Conservation (phyloP, 2,888 invertebrate genomes). For the Lepidochrysops patricia region DNA sequence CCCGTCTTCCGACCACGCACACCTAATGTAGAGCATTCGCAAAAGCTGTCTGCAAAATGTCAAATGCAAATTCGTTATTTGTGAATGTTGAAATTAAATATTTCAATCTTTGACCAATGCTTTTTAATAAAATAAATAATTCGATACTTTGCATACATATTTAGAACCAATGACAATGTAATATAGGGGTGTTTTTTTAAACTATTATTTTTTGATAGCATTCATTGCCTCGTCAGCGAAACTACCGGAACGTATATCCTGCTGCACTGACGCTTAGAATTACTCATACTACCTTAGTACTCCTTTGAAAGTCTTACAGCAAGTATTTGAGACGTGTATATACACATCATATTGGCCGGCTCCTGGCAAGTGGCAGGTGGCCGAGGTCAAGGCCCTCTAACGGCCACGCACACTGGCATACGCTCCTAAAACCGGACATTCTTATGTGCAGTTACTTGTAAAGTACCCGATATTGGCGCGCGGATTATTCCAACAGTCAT, state of each 20-base stretch:
- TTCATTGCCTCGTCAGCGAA: too few species aligned
- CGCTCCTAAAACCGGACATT: constrained; percentile 11
- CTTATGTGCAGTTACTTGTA: constrained; percentile 8
- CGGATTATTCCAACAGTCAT: background rate
- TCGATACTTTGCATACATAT: too few species aligned
- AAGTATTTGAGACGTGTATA: too few species aligned
- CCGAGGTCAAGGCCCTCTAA: constrained; percentile 11
- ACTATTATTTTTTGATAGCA: too few species aligned
- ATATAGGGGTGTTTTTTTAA: too few species aligned
- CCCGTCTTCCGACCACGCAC: background rate
- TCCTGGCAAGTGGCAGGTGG: constrained; percentile 1
- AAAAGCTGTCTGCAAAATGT: background rate
- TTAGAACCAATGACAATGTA: too few species aligned
- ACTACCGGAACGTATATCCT: too few species aligned
- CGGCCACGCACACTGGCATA: constrained; percentile 5
- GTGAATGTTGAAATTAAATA: background rate
- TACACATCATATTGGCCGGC: background rate
- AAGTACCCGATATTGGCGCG: background rate
- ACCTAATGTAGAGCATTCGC: background rate
- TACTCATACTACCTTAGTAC: too few species aligned
- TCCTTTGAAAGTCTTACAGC: too few species aligned
- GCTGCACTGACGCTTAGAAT: too few species aligned
- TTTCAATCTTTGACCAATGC: too few species aligned
- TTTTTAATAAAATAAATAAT: too few species aligned
- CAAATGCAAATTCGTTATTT: background rate